A percentile compares a stretch with the other conserved stretches of the same genome.
Conservation (phyloP, 2,113 vertebrate species). For the Psilopsiagon aurifrons region DNA sequence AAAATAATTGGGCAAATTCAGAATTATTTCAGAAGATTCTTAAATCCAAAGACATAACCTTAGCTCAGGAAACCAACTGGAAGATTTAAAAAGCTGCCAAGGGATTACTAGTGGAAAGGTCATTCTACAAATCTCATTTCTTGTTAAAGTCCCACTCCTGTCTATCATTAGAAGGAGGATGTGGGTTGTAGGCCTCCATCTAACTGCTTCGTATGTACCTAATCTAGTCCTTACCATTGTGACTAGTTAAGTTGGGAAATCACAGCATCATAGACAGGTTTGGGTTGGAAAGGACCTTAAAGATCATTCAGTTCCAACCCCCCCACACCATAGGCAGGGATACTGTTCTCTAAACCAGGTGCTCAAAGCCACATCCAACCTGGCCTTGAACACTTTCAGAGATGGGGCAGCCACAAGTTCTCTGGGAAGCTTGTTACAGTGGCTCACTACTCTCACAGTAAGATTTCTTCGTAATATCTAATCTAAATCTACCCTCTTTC, state of each 20-base stretch:
- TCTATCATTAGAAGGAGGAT: background rate
- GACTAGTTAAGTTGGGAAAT: background rate
- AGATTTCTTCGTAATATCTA: background rate
- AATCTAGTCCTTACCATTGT: background rate
- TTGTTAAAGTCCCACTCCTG: background rate
- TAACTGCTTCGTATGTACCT: background rate
- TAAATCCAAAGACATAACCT: background rate
- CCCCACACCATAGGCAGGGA: background rate
- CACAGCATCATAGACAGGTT: background rate
- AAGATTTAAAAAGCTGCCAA: background rate
- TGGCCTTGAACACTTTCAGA: background rate
- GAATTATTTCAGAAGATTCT: background rate
- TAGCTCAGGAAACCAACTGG: background rate
- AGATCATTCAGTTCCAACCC: background rate
- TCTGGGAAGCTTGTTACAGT: background rate
- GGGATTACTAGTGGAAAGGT: background rate
- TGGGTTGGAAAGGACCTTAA: background rate
- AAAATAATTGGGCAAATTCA: background rate
- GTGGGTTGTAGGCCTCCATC: background rate
- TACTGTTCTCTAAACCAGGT: background rate
- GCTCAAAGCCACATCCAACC: background rate
- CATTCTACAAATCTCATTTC: rapidly evolving
- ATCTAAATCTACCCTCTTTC: background rate
- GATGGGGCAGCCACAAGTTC: background rate
- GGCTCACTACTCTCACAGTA: background rate